phyloP scores from a whole-genome alignment of 92 coral and sea anemone genomes.

The Pocillopora meandrina region DNA sequence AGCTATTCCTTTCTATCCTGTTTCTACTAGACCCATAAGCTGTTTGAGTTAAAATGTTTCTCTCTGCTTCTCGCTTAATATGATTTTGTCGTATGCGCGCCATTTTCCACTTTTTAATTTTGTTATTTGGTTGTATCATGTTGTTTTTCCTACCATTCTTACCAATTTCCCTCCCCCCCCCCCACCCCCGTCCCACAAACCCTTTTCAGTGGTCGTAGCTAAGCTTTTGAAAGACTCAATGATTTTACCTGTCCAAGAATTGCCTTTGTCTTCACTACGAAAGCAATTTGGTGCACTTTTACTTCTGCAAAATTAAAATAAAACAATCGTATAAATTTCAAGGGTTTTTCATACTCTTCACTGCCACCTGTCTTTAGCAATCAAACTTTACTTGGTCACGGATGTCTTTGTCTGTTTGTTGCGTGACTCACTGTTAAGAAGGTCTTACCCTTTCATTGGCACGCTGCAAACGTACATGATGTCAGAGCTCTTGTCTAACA shows the following conservation, averaged over 20 bases:
- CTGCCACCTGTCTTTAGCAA: no score
- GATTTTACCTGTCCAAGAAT: conserved; percentile 51
- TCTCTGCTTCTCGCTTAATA: no score
- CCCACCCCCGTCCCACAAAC: not conserved
- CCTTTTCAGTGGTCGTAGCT: not conserved
- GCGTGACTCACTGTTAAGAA: not conserved
- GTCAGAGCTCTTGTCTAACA: conserved; percentile 29
- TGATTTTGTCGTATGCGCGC: no score
- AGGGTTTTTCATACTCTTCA: no score
- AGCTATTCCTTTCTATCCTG: no score
- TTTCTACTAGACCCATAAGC: no score
- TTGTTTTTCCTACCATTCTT: not conserved
- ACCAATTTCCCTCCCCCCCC: no score
- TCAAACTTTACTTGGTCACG: not conserved
- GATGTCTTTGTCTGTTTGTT: not conserved
- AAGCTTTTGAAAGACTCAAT: not conserved
- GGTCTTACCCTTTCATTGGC: conserved; percentile 34
- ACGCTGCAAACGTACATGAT: conserved; percentile 56
- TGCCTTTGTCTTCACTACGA: conserved; percentile 43
- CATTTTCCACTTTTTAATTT: no score
- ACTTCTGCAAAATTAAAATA: conserved; percentile 24
- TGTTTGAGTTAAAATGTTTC: no score
- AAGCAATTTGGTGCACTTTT: conserved; percentile 28
- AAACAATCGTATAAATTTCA: not conserved
- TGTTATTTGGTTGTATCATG: no score